phyloP scores from a whole-genome alignment of 1,140 invertebrate genomes.

The Phthorimaea operculella region DNA sequence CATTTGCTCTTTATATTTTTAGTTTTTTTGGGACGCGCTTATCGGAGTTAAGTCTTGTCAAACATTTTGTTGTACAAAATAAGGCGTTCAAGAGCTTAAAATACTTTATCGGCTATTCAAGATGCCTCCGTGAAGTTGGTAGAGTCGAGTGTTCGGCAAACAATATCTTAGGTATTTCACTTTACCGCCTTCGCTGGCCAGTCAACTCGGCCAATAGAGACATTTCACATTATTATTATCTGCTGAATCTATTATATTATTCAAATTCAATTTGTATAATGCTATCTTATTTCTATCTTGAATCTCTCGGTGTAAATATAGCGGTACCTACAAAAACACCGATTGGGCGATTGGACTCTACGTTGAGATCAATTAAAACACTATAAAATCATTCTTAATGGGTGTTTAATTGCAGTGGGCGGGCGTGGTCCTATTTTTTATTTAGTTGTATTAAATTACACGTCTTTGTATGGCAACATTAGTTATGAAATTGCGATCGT shows the following conservation, averaged over 20 bases:
- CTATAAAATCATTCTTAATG: constrained; percentile 1
- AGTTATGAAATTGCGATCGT: neutral
- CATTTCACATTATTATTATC: neutral
- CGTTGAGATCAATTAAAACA: neutral
- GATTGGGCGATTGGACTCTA: neutral
- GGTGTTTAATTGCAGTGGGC: neutral
- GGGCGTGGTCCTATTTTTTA: neutral
- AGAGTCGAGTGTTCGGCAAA: neutral
- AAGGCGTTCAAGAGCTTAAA: neutral
- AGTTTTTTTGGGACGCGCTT: neutral
- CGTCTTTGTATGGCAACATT: neutral
- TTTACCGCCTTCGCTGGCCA: neutral
- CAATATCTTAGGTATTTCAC: constrained; percentile 1
- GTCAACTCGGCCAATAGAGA: neutral
- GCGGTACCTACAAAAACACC: neutral
- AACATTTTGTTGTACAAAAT: neutral
- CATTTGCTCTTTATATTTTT: neutral
- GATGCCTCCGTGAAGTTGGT: neutral
- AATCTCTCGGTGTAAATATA: neutral
- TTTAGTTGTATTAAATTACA: neutral
- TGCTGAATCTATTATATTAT: neutral
- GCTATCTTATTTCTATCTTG: neutral
- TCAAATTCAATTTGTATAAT: neutral
- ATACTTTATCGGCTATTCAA: neutral
- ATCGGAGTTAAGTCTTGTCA: neutral